Percentiles rank a stretch among this genome's conserved stretches.
Evolutionary conservation across 2,113 vertebrate genomes (phyloP).

Genomic region (Dicerorhinus sumatrensis): DNA sequence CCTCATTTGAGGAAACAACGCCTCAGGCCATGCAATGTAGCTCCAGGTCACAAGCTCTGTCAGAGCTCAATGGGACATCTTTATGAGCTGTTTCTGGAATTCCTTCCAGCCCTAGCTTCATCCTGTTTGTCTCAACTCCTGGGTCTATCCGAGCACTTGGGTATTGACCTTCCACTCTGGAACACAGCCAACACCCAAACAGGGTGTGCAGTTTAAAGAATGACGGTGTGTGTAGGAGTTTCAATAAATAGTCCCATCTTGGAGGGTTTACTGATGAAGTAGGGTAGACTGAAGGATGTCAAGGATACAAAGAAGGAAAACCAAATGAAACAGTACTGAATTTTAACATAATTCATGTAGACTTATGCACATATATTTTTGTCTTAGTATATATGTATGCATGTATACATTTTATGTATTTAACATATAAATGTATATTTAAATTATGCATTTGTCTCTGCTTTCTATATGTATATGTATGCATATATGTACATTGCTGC

Average conservation of each 20-base stretch:
- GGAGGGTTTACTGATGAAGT: background rate
- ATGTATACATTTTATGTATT: background rate
- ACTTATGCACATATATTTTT: background rate
- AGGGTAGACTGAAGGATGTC: background rate
- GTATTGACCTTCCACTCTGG: background rate
- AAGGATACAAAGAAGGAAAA: background rate
- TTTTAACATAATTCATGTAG: background rate
- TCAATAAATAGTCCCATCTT: background rate
- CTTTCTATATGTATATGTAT: background rate
- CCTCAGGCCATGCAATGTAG: conserved; percentile 65
- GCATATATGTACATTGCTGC: background rate
- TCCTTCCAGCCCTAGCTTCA: conserved; percentile 54
- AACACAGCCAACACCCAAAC: background rate
- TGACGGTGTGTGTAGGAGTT: conserved; percentile 44
- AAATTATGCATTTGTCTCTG: background rate
- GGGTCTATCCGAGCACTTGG: background rate
- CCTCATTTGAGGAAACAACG: conserved; percentile 69
- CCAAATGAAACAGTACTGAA: background rate
- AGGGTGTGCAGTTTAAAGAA: background rate
- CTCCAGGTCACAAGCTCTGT: conserved; percentile 66
- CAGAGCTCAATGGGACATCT: conserved; percentile 63
- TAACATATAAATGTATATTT: background rate
- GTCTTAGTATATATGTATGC: background rate
- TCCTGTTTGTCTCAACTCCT: background rate
- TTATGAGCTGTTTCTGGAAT: conserved; percentile 69